A percentile compares a stretch with the other conserved stretches of the same genome.
Evolutionary conservation across 2,797 vertebrate genomes (phyloP).

Genomic region (Monodelphis domestica): DNA sequence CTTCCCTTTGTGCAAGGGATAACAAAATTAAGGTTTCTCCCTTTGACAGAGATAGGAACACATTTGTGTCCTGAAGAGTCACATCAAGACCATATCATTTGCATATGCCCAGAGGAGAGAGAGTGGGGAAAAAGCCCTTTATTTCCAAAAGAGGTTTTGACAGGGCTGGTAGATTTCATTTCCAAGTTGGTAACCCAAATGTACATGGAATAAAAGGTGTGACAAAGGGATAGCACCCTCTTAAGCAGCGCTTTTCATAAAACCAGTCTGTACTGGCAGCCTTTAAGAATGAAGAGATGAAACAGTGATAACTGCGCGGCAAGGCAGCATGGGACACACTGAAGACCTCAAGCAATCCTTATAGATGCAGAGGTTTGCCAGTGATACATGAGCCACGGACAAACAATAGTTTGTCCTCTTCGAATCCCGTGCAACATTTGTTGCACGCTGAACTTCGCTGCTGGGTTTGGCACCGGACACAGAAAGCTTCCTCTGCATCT

Average conservation of each 20-base stretch:
- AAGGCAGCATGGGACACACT: constrained; percentile 51
- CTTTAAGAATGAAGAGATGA: constrained; percentile 70
- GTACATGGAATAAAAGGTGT: constrained; percentile 23
- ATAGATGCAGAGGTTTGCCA: constrained; percentile 63
- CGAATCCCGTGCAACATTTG: constrained; percentile 70
- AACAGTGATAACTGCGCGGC: constrained; percentile 63
- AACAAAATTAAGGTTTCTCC: constrained; percentile 46
- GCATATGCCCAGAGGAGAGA: constrained; percentile 30
- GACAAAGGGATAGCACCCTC: constrained; percentile 62
- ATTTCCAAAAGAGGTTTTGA: constrained; percentile 58
- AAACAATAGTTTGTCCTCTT: constrained; percentile 75
- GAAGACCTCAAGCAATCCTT: constrained; percentile 52
- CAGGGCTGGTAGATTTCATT: constrained; percentile 55
- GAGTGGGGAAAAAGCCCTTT: constrained; percentile 36
- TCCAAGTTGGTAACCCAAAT: constrained; percentile 30
- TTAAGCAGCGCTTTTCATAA: constrained; percentile 61
- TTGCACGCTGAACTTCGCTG: constrained; percentile 72
- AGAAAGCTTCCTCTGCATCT: constrained; percentile 76
- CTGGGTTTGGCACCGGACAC: constrained; percentile 76
- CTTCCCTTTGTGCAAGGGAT: constrained; percentile 44
- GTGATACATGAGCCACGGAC: constrained; percentile 65
- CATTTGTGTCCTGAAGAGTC: constrained; percentile 28
- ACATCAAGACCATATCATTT: constrained; percentile 50
- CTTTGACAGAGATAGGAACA: constrained; percentile 39
- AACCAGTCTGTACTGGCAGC: constrained; percentile 70